phyloP scores from a whole-genome alignment of 2,797 vertebrate genomes.

The Leptoclinus maculatus region DNA sequence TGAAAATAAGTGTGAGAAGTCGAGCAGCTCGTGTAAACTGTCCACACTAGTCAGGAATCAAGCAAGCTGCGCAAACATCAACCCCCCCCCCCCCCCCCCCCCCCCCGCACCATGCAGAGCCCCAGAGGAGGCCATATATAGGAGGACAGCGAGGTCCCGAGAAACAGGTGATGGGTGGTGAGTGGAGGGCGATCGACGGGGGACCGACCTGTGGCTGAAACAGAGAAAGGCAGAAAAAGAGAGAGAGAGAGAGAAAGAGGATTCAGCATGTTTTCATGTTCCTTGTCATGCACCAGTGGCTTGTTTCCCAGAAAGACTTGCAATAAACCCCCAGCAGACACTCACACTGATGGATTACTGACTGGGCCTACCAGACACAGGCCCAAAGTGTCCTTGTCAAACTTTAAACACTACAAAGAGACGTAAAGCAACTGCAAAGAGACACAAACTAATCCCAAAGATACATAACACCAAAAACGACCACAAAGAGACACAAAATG shows the following conservation, averaged over 20 bases:
- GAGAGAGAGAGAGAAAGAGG: neutral
- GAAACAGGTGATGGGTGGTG: constrained; percentile 79
- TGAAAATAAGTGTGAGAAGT: constrained; percentile 72
- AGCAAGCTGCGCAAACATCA: constrained; percentile 80
- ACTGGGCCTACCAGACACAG: neutral
- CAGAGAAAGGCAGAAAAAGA: constrained; percentile 68
- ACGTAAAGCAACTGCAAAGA: neutral
- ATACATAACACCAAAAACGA: no score
- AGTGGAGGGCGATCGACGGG: neutral
- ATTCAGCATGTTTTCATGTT: constrained; percentile 37
- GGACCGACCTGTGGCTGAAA: constrained; percentile 81
- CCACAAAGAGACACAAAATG: no score
- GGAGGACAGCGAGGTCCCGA: constrained; percentile 64
- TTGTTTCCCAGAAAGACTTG: constrained; percentile 72
- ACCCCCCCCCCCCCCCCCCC: constrained; percentile 21
- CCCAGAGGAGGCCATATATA: constrained; percentile 33
- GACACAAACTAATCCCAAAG: neutral
- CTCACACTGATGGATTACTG: neutral
- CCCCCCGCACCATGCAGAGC: neutral
- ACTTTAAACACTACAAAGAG: neutral
- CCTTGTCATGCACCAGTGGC: constrained; percentile 56
- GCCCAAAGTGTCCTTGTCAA: neutral
- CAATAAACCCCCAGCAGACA: constrained; percentile 6
- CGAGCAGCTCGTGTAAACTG: constrained; percentile 80
- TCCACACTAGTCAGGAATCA: constrained; percentile 63